A percentile compares a stretch with the other conserved stretches of the same genome.
Evolutionary conservation across 1,140 invertebrate species (phyloP).

Genomic region (Liolophura sinensis): DNA sequence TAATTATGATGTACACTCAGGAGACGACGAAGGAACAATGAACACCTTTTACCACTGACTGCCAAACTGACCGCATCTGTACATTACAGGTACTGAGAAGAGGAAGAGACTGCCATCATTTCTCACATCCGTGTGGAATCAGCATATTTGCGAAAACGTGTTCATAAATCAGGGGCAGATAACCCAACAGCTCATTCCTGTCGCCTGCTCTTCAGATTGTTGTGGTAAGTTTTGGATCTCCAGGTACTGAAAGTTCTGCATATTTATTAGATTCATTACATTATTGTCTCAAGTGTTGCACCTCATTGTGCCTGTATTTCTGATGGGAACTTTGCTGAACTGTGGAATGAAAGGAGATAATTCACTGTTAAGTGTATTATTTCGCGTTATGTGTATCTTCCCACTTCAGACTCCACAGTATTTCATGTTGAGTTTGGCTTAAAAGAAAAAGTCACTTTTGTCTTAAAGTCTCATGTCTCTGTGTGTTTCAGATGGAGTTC

Average conservation of each 20-base stretch:
- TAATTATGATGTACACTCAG: too few species aligned
- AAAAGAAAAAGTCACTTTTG: not conserved
- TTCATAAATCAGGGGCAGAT: slow-evolving; percentile 7
- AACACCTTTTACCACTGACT: too few species aligned
- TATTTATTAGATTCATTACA: not conserved
- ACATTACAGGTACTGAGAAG: slow-evolving; percentile 17
- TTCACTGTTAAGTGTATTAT: too few species aligned
- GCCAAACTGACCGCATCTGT: not conserved
- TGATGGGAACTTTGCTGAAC: too few species aligned
- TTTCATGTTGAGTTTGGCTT: not conserved
- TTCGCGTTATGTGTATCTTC: too few species aligned
- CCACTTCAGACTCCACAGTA: too few species aligned
- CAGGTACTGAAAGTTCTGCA: not conserved
- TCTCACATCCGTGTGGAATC: slow-evolving; percentile 3
- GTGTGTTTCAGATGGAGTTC: slow-evolving; percentile 7
- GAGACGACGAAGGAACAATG: too few species aligned
- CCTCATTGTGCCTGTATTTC: too few species aligned
- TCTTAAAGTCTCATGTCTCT: not conserved
- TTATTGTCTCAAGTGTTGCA: not conserved
- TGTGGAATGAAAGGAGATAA: too few species aligned
- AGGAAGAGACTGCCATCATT: slow-evolving; percentile 16
- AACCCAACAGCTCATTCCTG: slow-evolving; percentile 1
- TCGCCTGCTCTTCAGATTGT: not conserved
- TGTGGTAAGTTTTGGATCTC: not conserved
- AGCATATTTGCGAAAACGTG: slow-evolving; percentile 9